phyloP scores from a whole-genome alignment of 2,113 vertebrate species.

The Apodemus sylvaticus region DNA sequence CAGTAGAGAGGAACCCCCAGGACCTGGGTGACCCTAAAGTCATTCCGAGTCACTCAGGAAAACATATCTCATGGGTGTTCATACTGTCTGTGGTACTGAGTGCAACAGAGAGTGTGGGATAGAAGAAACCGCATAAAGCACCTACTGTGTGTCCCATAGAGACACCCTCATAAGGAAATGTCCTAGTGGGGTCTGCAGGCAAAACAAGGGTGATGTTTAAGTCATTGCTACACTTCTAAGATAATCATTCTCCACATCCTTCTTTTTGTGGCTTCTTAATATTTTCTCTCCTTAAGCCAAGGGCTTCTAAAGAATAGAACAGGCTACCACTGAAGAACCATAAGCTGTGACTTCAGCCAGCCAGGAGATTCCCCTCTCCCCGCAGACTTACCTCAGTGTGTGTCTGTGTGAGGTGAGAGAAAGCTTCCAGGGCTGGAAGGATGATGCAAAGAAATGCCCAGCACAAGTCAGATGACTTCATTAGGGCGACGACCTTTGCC shows the following conservation, averaged over 20 bases:
- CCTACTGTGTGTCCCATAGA: neutral
- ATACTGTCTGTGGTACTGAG: rapidly evolving
- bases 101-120: rapidly evolving
- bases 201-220: neutral
- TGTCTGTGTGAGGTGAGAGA: neutral
- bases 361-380: too few relatives aligned
- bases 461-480: neutral
- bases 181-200: neutral
- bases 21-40: neutral
- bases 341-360: neutral
- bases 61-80: neutral
- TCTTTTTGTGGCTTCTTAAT: rapidly evolving
- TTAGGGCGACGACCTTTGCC: neutral
- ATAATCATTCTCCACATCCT: neutral
- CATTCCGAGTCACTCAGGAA: neutral
- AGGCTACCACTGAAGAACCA: neutral
- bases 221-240: neutral
- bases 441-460: neutral
- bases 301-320: neutral
- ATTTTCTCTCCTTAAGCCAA: neutral
- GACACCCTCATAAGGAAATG: rapidly evolving
- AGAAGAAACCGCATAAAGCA: rapidly evolving
- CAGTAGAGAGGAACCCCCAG: neutral
- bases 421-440: neutral
- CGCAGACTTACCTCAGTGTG: too few relatives aligned